phyloP scores from a whole-genome alignment of 2,797 vertebrate species.

The Lacerta agilis region DNA sequence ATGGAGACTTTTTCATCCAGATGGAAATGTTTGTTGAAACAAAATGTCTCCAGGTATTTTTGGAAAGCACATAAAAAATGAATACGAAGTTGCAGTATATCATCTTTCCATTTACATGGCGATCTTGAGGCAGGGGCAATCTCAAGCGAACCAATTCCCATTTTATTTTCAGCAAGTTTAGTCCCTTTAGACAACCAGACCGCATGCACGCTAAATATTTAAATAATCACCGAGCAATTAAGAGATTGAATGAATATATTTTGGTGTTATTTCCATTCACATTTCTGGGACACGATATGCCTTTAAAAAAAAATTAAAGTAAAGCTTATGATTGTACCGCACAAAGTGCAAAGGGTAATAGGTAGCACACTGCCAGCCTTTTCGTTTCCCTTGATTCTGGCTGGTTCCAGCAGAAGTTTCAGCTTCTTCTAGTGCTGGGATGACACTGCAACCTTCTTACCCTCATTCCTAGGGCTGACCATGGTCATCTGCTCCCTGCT shows the following conservation, averaged over 20 bases:
- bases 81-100: too few species aligned
- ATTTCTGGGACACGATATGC: background rate
- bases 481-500: slow-evolving; percentile 39
- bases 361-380: background rate
- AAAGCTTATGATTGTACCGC: background rate
- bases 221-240: background rate
- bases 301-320: background rate
- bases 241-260: background rate
- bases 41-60: too few species aligned
- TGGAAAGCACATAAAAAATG: too few species aligned
- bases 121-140: background rate
- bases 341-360: background rate
- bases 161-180: background rate
- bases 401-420: background rate
- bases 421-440: background rate
- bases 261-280: background rate
- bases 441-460: slow-evolving; percentile 19
- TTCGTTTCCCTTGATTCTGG: background rate
- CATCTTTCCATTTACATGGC: background rate
- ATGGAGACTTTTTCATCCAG: too few species aligned
- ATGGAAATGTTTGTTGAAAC: too few species aligned
- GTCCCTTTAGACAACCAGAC: background rate
- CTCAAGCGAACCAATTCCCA: background rate
- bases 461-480: slow-evolving; percentile 23
- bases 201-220: too few species aligned